phyloP scores from a whole-genome alignment of 2,797 vertebrate species.

The Myotis daubentonii region DNA sequence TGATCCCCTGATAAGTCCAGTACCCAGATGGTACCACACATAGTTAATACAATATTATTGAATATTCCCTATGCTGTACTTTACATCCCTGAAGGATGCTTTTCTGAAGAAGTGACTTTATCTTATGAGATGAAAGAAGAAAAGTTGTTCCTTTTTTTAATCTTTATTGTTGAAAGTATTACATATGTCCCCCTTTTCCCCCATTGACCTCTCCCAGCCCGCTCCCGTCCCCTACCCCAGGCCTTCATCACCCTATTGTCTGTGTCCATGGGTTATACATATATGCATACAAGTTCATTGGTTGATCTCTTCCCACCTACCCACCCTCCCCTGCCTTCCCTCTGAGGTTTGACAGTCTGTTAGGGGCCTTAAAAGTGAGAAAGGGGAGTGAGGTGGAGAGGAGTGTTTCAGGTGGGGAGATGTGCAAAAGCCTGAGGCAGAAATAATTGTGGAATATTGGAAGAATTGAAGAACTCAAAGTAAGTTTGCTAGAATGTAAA shows the following conservation, averaged over 20 bases:
- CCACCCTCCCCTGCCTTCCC: too few species aligned
- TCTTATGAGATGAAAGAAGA: neutral
- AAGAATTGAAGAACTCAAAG: conserved; percentile 17
- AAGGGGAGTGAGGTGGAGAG: neutral
- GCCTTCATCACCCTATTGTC: too few species aligned
- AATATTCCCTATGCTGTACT: neutral
- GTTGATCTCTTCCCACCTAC: too few species aligned
- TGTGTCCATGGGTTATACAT: too few species aligned
- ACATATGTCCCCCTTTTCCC: too few species aligned
- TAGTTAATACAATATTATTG: neutral
- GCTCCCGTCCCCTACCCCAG: too few species aligned
- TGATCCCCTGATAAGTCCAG: neutral
- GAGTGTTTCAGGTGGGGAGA: neutral
- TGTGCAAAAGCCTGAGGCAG: neutral
- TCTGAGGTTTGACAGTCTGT: too few species aligned
- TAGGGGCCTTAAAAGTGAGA: neutral
- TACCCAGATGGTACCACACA: neutral
- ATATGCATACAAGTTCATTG: too few species aligned
- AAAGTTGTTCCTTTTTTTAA: neutral
- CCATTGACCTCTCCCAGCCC: too few species aligned
- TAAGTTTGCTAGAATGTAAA: neutral
- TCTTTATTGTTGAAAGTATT: too few species aligned
- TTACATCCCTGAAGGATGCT: neutral
- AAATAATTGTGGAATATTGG: neutral
- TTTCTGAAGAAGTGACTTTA: neutral